phyloP scores from a whole-genome alignment of 2,113 vertebrate species.

The Atrichornis clamosus region DNA sequence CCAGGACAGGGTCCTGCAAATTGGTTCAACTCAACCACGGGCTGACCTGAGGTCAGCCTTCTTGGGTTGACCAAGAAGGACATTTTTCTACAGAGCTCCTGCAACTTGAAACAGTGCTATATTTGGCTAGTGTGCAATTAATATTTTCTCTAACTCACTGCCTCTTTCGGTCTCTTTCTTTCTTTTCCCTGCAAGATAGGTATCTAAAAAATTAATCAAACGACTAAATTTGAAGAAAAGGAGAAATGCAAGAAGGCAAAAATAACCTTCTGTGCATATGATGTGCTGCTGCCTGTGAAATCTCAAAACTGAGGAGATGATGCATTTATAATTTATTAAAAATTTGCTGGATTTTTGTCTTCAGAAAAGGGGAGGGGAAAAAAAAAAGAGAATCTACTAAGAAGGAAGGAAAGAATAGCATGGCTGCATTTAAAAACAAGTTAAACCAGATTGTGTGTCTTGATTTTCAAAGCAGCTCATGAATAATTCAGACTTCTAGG shows the following conservation, averaged over 20 bases:
- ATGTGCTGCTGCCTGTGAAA: conserved; percentile 22
- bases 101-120: neutral
- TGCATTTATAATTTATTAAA: conserved; percentile 69
- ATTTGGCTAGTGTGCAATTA: neutral
- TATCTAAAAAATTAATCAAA: conserved; percentile 70
- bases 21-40: accelerated
- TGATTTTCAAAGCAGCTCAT: conserved; percentile 27
- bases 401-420: conserved; percentile 1
- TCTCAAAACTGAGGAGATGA: conserved; percentile 1
- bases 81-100: neutral
- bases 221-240: conserved; percentile 9
- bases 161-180: neutral
- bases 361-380: neutral
- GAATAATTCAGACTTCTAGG: conserved; percentile 16
- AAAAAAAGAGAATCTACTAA: neutral
- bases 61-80: neutral
- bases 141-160: neutral
- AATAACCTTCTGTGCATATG: conserved; percentile 12
- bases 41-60: neutral
- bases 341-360: conserved; percentile 44
- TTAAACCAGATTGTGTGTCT: conserved; percentile 1
- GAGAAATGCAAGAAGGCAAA: neutral
- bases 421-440: neutral
- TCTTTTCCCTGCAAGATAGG: conserved; percentile 9
- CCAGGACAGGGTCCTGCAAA: neutral